Conservation (phyloP, 2,113 vertebrate genomes). For the Lethenteron camtschaticum region DNA sequence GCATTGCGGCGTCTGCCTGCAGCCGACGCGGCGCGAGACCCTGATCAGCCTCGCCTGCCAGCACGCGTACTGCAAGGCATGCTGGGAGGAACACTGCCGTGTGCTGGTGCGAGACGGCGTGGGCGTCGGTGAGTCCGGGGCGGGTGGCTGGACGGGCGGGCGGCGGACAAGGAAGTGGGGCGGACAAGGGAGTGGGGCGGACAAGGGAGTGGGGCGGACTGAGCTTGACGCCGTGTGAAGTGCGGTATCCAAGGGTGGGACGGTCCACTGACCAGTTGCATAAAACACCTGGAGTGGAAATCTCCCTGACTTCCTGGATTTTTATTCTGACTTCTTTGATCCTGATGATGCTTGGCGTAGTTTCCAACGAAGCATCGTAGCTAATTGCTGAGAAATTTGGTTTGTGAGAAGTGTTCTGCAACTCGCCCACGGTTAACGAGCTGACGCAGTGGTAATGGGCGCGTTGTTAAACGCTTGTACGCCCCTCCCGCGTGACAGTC, state of each 20-base stretch:
- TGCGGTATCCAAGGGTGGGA: constrained; percentile 6
- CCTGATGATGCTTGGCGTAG: no score
- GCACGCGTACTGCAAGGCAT: constrained; percentile 91
- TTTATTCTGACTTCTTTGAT: no score
- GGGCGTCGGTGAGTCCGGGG: constrained; percentile 58
- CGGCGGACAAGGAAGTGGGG: constrained; percentile 2
- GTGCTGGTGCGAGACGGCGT: constrained; percentile 89
- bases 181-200: constrained; percentile 6
- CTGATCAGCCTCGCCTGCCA: constrained; percentile 75
- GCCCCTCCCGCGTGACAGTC: no score
- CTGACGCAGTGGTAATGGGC: no score
- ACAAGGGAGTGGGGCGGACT: constrained; percentile 8
- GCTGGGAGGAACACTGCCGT: constrained; percentile 96
- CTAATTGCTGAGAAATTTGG: no score
- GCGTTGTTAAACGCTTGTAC: no score
- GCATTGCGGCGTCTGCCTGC: constrained; percentile 94
- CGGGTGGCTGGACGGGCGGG: background rate
- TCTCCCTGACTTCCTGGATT: no score
- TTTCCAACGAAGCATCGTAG: no score
- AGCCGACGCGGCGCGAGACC: constrained; percentile 74
- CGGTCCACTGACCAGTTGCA: no score
- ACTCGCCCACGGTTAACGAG: no score
- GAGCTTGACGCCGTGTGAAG: constrained; percentile 12
- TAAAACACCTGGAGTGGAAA: no score
- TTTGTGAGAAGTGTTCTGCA: no score